Evolutionary conservation across 2,888 invertebrate genomes (phyloP), one percentile per base, ranked within the genome.

Genomic region (Chrysolina americana): DNA sequence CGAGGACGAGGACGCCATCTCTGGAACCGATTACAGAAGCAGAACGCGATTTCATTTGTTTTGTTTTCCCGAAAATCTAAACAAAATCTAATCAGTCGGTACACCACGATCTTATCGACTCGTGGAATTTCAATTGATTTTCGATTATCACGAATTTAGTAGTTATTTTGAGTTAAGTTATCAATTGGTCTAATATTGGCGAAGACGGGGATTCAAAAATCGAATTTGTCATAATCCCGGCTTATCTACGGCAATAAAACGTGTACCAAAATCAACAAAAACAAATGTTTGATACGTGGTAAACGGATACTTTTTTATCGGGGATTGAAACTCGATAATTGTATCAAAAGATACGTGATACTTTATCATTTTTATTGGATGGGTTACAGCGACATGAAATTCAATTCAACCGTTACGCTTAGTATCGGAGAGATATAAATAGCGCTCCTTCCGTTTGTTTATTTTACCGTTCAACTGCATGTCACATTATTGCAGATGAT

Each of bases 341-440:
- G 13, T 21, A 53, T 53, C 21, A 13, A 53, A 13, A 21, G 53
- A 53, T 21, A 44, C 44, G 44, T 44, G 44, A 44, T 44, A 44
- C 15, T 44, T 21, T 53, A 53, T 53, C 2, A 53, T 53, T 53
- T 53, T 53, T 13, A 23, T 53, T 19, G 53, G 53, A 53, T 53
- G 44, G n/a, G 36, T 44, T 44, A 13, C 44, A 21, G 53, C 11
- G 53, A 53, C 21, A 19, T 21, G 53, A 53, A 53, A 53, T 53
- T 10, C 53, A 19, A 23, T 21, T 53, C 53, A 53, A 5, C 21
- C 15, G 53, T 53, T 53, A 21, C 53, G 23, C 13, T 23, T 19
- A 11, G 13, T 21, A 53, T 21, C 53, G 21, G 21, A 53, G 13
- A 13, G 53, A 53, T 53, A 53, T 53, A 23, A 53, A 53, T 53